Conservation (phyloP, 2,888 invertebrate species). For the Xiphydria camelus region DNA sequence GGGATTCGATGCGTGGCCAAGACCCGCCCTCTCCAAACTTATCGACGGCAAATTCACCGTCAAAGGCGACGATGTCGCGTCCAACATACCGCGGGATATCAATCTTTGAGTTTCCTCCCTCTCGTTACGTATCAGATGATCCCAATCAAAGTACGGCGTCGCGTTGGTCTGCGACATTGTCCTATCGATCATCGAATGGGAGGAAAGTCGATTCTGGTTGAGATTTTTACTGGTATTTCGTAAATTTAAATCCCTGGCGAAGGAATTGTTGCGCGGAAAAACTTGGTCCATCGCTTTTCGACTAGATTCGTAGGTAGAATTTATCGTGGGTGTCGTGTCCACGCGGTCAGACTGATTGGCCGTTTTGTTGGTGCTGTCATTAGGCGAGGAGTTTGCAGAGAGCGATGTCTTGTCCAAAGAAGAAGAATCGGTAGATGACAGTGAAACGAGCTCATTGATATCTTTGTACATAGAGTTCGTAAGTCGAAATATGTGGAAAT, state of each 20-base stretch:
- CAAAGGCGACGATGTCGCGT: slow-evolving; percentile 36
- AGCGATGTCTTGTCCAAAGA: slow-evolving; percentile 46
- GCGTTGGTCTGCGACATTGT: slow-evolving; percentile 22
- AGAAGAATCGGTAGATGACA: slow-evolving; percentile 46
- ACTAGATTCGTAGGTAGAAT: no score
- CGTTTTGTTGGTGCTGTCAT: slow-evolving; percentile 8
- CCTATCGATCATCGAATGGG: no score
- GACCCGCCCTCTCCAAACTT: slow-evolving; percentile 43
- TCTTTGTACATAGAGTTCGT: slow-evolving; percentile 52
- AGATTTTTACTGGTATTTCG: slow-evolving; percentile 31
- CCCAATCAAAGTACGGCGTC: slow-evolving; percentile 45
- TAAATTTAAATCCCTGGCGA: no score
- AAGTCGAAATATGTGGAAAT: slow-evolving; percentile 64
- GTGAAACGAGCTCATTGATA: slow-evolving; percentile 46
- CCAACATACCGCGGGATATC: slow-evolving; percentile 35
- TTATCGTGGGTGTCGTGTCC: neutral
- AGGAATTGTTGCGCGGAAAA: no score
- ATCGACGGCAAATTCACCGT: slow-evolving; percentile 47
- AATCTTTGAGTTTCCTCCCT: slow-evolving; percentile 40
- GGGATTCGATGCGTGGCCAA: slow-evolving; percentile 45
- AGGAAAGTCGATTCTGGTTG: slow-evolving; percentile 27
- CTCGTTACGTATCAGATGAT: slow-evolving; percentile 42
- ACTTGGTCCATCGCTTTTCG: no score
- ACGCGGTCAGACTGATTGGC: no score
- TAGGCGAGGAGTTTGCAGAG: slow-evolving; percentile 38